Conservation (phyloP, 2,888 invertebrate genomes). For the Scelioninae gen. 1 region DNA sequence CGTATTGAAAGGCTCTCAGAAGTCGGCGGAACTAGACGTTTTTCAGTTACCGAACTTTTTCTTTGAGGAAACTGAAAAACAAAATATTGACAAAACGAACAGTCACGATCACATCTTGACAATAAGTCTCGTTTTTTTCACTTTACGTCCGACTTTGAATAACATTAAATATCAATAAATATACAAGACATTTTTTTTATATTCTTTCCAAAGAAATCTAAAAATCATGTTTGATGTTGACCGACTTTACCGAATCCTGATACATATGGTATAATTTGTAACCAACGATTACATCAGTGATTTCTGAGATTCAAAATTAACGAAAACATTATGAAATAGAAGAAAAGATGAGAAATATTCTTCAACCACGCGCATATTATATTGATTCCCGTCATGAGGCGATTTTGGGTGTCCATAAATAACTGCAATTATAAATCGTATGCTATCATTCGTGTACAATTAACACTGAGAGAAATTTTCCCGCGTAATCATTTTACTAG, state of each 20-base stretch:
- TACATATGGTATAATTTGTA: too few species aligned
- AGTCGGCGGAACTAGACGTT: conserved; percentile 49
- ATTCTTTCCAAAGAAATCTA: too few species aligned
- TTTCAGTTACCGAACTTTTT: conserved; percentile 61
- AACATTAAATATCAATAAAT: too few species aligned
- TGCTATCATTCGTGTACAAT: conserved; percentile 21
- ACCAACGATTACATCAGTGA: too few species aligned
- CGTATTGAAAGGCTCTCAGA: conserved; percentile 66
- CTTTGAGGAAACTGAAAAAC: conserved; percentile 50
- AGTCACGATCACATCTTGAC: too few species aligned
- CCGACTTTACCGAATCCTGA: too few species aligned
- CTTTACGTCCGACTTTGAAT: conserved; percentile 6
- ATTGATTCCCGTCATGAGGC: conserved; percentile 12
- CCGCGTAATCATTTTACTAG: conserved; percentile 22
- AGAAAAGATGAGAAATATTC: conserved; percentile 5
- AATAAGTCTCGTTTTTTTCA: too few species aligned
- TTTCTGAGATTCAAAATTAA: conserved; percentile 16
- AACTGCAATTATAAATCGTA: conserved; percentile 2
- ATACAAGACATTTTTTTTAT: too few species aligned
- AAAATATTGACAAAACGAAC: conserved; percentile 41
- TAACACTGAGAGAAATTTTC: conserved; percentile 31
- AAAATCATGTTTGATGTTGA: too few species aligned
- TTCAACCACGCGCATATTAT: too few species aligned
- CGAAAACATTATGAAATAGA: conserved; percentile 7
- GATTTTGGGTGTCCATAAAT: conserved; percentile 16